These are phyloP conservation scores for Psittacula cyanocephala DNA, from an alignment of 2,113 vertebrate species.

Conservation along the genomic window DNA sequence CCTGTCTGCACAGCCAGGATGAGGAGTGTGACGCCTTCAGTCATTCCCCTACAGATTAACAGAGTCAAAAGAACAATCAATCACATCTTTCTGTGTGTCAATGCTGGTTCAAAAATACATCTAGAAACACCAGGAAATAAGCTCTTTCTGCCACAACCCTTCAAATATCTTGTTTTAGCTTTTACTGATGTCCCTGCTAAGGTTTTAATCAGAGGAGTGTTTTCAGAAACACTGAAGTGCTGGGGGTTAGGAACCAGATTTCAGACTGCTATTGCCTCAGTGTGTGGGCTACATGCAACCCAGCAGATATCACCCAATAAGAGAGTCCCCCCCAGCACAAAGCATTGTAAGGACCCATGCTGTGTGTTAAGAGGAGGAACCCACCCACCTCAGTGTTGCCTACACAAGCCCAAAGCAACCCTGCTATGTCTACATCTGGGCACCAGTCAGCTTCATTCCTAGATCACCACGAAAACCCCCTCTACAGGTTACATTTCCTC, in stretches of 20 bases:
- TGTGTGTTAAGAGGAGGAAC: neutral
- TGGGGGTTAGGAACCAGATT: neutral
- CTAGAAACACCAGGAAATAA: neutral
- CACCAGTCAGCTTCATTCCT: neutral
- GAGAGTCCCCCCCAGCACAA: neutral
- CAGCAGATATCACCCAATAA: neutral
- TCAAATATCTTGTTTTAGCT: neutral
- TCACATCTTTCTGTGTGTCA: neutral
- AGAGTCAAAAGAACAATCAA: neutral
- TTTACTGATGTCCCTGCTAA: neutral
- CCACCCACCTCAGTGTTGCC: neutral
- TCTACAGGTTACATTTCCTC: neutral
- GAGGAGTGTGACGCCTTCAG: constrained; percentile 92
- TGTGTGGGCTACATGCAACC: neutral
- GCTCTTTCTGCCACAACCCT: neutral
- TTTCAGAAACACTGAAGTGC: neutral
- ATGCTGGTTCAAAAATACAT: neutral
- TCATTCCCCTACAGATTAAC: constrained; percentile 88
- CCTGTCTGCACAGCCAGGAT: constrained; percentile 97
- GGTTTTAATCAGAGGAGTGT: neutral
- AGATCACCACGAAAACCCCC: neutral
- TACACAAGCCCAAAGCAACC: neutral
- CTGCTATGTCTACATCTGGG: too few relatives aligned
- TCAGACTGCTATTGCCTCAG: neutral
- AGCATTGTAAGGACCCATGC: neutral